These are phyloP conservation scores for Tachuris rubrigastra DNA, from an alignment of 2,113 vertebrate genomes.

Conservation along the genomic window DNA sequence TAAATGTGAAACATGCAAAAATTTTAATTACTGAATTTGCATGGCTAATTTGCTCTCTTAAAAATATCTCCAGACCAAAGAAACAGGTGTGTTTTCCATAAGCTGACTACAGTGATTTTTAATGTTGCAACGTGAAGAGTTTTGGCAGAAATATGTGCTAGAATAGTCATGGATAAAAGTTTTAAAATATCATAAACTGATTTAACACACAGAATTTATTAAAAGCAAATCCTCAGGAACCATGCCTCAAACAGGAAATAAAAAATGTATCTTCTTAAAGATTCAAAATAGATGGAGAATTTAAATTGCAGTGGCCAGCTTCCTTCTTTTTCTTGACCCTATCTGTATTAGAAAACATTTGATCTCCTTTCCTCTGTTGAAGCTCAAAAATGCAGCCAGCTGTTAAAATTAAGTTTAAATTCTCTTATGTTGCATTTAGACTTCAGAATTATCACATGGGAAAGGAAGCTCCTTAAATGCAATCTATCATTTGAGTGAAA, in stretches of 20 bases:
- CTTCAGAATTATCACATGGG: not conserved
- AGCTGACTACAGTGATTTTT: not conserved
- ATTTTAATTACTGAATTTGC: not conserved
- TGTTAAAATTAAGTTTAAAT: slow-evolving; percentile 47
- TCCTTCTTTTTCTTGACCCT: not conserved
- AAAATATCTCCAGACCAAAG: not conserved
- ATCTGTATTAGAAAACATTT: slow-evolving; percentile 5
- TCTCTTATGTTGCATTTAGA: not conserved
- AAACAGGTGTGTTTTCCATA: accelerated
- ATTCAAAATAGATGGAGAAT: not conserved
- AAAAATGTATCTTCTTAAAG: not conserved
- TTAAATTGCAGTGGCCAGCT: not conserved
- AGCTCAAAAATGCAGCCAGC: not conserved
- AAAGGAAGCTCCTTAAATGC: not conserved
- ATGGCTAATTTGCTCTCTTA: not conserved
- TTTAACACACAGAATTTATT: not conserved
- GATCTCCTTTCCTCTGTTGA: not conserved
- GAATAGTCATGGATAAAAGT: not conserved
- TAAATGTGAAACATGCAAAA: not conserved
- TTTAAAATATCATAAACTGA: not conserved
- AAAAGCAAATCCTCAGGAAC: not conserved
- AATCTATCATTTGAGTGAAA: not conserved
- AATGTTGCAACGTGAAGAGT: not conserved
- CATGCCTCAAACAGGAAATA: not conserved
- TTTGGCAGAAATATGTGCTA: not conserved